Conservation (phyloP, 1,140 invertebrate genomes). For the Meteorus sp. region DNA sequence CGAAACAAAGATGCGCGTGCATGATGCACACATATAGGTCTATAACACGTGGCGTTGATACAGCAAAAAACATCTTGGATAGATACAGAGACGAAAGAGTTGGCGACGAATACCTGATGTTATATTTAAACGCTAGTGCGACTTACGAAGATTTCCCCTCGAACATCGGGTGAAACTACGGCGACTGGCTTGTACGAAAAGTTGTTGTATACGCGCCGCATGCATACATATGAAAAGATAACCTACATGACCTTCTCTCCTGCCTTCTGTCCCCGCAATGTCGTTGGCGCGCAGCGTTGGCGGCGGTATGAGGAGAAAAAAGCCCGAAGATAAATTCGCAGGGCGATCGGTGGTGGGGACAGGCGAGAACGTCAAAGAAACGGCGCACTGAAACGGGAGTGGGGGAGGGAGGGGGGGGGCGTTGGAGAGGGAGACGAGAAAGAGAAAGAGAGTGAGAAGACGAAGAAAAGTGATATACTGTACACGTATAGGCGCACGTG, state of each 20-base stretch:
- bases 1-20: too few relatives aligned
- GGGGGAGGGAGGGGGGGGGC: not conserved
- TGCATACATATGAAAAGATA: conserved; percentile 39
- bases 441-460: conserved; percentile 4
- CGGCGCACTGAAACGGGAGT: not conserved
- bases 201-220: not conserved
- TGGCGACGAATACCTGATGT: conserved; percentile 35
- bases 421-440: not conserved
- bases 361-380: not conserved
- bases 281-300: too few relatives aligned
- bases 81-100: too few relatives aligned
- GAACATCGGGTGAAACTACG: too few relatives aligned
- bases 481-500: conserved; percentile 4
- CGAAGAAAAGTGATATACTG: too few relatives aligned
- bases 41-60: too few relatives aligned
- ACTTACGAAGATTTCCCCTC: conserved; percentile 33
- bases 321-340: too few relatives aligned
- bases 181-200: not conserved
- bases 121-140: conserved; percentile 48
- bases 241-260: conserved; percentile 44
- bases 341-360: too few relatives aligned
- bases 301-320: too few relatives aligned
- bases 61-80: too few relatives aligned
- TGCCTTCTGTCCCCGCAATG: conserved; percentile 12
- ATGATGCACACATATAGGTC: not conserved